Percentiles rank a stretch among this genome's conserved stretches.
Evolutionary conservation across 2,888 invertebrate genomes (phyloP).

Genomic region (Cloeon dipterum): DNA sequence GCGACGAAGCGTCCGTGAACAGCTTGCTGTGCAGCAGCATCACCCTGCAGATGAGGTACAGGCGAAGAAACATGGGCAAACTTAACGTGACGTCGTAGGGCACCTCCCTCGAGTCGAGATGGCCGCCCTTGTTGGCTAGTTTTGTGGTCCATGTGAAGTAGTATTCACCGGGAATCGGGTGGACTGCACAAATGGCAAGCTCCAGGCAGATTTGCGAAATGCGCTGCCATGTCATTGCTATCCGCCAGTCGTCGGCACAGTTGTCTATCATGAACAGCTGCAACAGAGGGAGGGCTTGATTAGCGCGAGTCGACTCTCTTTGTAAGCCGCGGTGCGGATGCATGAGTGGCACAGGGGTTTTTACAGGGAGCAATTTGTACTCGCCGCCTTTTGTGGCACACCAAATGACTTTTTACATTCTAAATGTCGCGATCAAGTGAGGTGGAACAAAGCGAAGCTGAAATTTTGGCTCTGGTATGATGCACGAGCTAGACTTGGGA

Average conservation of each 20-base stretch:
- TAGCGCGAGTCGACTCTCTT: too few species aligned
- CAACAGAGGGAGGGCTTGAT: too few species aligned
- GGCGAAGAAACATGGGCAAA: slow-evolving; percentile 97
- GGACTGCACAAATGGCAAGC: slow-evolving; percentile 87
- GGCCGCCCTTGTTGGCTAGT: slow-evolving; percentile 62
- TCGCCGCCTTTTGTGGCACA: too few species aligned
- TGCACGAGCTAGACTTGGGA: too few species aligned
- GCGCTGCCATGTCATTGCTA: slow-evolving; percentile 98
- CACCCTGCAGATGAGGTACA: slow-evolving; percentile 97
- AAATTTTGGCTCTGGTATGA: too few species aligned
- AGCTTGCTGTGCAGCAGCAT: slow-evolving; percentile 99
- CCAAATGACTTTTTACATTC: too few species aligned
- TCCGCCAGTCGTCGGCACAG: slow-evolving; percentile 99
- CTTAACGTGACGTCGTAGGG: slow-evolving; percentile 94
- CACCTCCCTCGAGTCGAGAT: slow-evolving; percentile 39
- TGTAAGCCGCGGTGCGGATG: too few species aligned
- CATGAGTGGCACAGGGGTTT: too few species aligned
- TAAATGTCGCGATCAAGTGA: too few species aligned
- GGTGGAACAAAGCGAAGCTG: too few species aligned
- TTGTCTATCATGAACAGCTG: slow-evolving; percentile 99
- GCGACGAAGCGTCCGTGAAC: slow-evolving; percentile 97
- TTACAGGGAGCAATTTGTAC: too few species aligned
- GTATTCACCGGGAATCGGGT: slow-evolving; percentile 93
- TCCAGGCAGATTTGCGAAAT: slow-evolving; percentile 82
- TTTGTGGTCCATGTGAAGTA: slow-evolving; percentile 92